Evolutionary conservation across 1,140 invertebrate species (phyloP).

Genomic region (Pteromalus puparum): DNA sequence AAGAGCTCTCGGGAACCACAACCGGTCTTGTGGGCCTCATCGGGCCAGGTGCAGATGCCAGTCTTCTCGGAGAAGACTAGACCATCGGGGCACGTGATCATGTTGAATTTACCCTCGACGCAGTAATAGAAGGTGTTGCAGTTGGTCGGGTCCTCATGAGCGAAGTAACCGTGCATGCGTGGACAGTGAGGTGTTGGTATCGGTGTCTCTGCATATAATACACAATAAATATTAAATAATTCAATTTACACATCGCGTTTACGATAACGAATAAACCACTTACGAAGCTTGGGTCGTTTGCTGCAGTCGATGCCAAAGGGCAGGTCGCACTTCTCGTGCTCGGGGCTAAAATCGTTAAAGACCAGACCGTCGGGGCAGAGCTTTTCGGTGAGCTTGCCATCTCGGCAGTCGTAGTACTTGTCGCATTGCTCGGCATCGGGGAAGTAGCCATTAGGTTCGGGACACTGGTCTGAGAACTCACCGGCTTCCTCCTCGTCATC

Average conservation of each 20-base stretch:
- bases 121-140: conserved; percentile 95
- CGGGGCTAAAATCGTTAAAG: conserved; percentile 89
- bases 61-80: conserved; percentile 92
- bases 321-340: conserved; percentile 91
- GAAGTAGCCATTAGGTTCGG: conserved; percentile 89
- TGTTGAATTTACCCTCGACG: conserved; percentile 91
- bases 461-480: conserved; percentile 80
- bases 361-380: conserved; percentile 94
- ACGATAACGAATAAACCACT: conserved; percentile 70
- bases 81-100: conserved; percentile 91
- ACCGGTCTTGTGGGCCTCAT: conserved; percentile 90
- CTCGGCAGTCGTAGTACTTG: conserved; percentile 91
- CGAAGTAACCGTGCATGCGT: conserved; percentile 91
- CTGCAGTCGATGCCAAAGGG: conserved; percentile 91
- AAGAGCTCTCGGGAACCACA: conserved; percentile 91
- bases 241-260: too few species aligned
- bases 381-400: conserved; percentile 83
- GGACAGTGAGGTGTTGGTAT: conserved; percentile 85
- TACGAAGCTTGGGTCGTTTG: conserved; percentile 85
- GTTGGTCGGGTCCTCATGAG: conserved; percentile 85
- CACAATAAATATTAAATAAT: too few species aligned
- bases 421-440: conserved; percentile 92
- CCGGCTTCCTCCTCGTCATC: conserved; percentile 61
- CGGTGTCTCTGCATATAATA: conserved; percentile 81
- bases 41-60: conserved; percentile 94